Conservation (phyloP, 2,888 invertebrate species). For the Eubasilissa splendida region DNA sequence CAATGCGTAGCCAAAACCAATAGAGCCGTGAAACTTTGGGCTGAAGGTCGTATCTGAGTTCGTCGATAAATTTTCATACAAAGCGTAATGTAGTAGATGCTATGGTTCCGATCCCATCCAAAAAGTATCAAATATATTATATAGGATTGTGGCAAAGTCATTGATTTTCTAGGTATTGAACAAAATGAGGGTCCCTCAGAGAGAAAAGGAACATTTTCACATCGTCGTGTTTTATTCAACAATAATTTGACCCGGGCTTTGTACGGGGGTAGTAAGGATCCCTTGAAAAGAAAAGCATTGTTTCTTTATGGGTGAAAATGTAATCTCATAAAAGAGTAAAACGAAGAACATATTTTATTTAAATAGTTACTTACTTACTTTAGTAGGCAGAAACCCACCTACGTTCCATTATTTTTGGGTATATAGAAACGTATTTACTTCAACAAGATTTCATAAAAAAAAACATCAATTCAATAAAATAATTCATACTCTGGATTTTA, state of each 20-base stretch:
- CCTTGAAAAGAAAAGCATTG: background rate
- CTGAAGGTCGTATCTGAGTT: conserved; percentile 42
- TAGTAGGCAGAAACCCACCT: too few species aligned
- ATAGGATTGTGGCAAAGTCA: conserved; percentile 38
- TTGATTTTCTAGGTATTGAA: conserved; percentile 45
- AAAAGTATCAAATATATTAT: conserved; percentile 25
- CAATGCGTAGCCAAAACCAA: conserved; percentile 39
- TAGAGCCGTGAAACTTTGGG: conserved; percentile 33
- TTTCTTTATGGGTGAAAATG: background rate
- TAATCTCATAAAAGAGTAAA: too few species aligned
- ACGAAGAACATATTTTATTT: too few species aligned
- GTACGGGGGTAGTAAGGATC: background rate
- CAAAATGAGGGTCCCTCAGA: conserved; percentile 36
- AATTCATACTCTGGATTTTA: too few species aligned
- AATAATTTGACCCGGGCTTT: conserved; percentile 15
- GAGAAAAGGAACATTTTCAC: conserved; percentile 23
- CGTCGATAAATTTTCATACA: conserved; percentile 49
- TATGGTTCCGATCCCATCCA: conserved; percentile 5
- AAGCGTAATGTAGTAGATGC: conserved; percentile 30
- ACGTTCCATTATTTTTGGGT: too few species aligned
- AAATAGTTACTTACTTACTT: too few species aligned
- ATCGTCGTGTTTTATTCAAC: conserved; percentile 34
- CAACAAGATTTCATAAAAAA: too few species aligned
- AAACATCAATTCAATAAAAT: too few species aligned
- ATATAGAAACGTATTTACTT: too few species aligned